These are phyloP conservation scores for Triplophysa rosa DNA, from an alignment of 2,113 vertebrate species.

Conservation along the genomic window DNA sequence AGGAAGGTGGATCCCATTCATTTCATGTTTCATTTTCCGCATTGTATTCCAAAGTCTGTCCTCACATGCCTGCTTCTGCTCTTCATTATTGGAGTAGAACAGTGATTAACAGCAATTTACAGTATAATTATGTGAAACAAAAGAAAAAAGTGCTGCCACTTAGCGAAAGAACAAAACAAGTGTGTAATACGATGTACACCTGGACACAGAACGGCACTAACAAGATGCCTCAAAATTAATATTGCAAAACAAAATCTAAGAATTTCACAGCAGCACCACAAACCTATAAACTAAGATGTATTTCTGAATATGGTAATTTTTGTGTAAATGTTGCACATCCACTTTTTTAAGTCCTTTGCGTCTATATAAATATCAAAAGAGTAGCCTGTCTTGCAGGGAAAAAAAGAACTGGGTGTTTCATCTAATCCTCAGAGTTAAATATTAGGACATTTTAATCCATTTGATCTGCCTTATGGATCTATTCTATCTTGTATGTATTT, in stretches of 20 bases:
- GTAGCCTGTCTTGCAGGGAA: not conserved
- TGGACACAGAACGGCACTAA: not conserved
- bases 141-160: constrained; percentile 19
- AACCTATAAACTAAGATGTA: not conserved
- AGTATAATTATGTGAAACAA: constrained; percentile 58
- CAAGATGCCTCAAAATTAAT: not conserved
- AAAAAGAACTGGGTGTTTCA: not conserved
- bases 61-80: constrained; percentile 33
- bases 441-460: constrained; percentile 6
- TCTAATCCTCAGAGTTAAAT: constrained; percentile 1
- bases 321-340: not conserved
- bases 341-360: not conserved
- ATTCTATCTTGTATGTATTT: constrained; percentile 24
- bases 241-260: not conserved
- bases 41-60: constrained; percentile 53
- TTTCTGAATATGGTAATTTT: not conserved
- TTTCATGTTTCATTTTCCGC: constrained; percentile 56
- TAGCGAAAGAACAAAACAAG: constrained; percentile 31
- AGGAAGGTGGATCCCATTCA: constrained; percentile 48
- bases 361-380: not conserved
- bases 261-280: not conserved
- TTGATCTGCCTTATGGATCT: constrained; percentile 13
- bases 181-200: not conserved
- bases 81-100: constrained; percentile 50
- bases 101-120: constrained; percentile 59